Base-by-base conservation (phyloP, 2,113 vertebrate species). In the Genyomyrus donnyi region DNA sequence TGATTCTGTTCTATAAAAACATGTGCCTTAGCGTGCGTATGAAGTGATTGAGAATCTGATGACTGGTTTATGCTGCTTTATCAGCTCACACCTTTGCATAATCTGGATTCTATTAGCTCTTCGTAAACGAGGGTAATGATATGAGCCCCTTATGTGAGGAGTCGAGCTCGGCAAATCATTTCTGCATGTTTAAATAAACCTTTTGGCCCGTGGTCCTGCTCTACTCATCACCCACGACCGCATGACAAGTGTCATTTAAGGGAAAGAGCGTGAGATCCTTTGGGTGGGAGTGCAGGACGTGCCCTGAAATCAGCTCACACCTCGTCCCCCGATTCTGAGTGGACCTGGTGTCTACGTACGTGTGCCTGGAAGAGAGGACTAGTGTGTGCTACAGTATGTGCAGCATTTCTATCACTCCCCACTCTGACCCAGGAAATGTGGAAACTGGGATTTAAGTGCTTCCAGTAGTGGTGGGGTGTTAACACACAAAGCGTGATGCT, bases 41-140 rank as follows among this genome's bases (percentile, higher is more conserved):
- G 49, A 87, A 15, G 27, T 56, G 27, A 24, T 0, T 31, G 50
- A 48, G 15, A 87, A 35, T 50, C 46, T 87, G 48, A 87, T 87
- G 49, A 35, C 48, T 87, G 85, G 83, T 85, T 85, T 48, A 85
- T 85, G 83, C 7, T 83, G 62, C 7, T 86, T 86, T 86, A 86
- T 86, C 84, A 49, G 45, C 50, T 56, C 21, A 87, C 50, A 87
- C 85, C 85, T 42, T 35, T 21, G 31, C 85, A 21, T 39, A 53
- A 87, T 56, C 85, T 87, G 85, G 85, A 31, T 87, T 5, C 49
- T 87, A 42, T 87, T 87, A 87, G 49, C 85, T 52, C 85, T 39
- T 53, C 11, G 17, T 87, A 87, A 53, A 48, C 2, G 31, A 50
- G 19, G 85, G 27, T 17, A 85, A 48, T 48, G 31, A 39, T 53